Evolutionary conservation across 2,888 invertebrate species (phyloP).

Genomic region (Lasioglossum calceatum): DNA sequence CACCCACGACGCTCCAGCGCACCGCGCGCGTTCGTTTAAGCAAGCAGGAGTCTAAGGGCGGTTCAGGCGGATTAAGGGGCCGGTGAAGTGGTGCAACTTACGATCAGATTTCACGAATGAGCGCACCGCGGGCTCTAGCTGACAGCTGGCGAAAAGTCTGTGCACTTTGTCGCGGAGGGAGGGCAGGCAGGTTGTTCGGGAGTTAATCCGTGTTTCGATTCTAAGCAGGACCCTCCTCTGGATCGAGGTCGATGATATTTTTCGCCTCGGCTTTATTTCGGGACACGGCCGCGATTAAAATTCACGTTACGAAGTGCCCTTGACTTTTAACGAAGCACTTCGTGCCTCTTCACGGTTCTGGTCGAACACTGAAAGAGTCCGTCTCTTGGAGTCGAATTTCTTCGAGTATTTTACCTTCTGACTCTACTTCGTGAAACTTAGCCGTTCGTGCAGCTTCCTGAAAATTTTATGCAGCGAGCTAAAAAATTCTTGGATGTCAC

Average conservation of each 20-base stretch:
- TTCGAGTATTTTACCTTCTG: slow-evolving; percentile 27
- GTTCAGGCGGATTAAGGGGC: slow-evolving; percentile 70
- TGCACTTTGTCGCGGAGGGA: slow-evolving; percentile 57
- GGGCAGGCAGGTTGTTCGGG: slow-evolving; percentile 60
- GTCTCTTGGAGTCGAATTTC: slow-evolving; percentile 37
- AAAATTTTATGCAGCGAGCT: background rate
- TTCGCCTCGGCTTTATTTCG: slow-evolving; percentile 71
- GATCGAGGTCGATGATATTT: slow-evolving; percentile 69
- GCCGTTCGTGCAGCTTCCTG: background rate
- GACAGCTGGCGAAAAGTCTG: slow-evolving; percentile 78
- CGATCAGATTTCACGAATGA: slow-evolving; percentile 79
- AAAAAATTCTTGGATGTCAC: background rate
- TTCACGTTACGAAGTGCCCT: slow-evolving; percentile 70
- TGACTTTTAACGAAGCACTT: slow-evolving; percentile 74
- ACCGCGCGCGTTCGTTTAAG: slow-evolving; percentile 67
- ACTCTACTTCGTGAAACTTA: background rate
- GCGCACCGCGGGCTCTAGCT: slow-evolving; percentile 64
- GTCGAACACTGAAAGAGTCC: slow-evolving; percentile 37
- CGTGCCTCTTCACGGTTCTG: slow-evolving; percentile 47
- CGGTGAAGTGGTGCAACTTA: slow-evolving; percentile 74
- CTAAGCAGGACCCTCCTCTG: slow-evolving; percentile 63
- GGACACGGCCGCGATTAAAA: slow-evolving; percentile 74
- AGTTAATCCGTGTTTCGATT: slow-evolving; percentile 71
- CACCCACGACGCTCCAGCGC: slow-evolving; percentile 47
- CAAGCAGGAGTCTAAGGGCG: slow-evolving; percentile 66